These are phyloP conservation scores for Pteruthius melanotis DNA, from an alignment of 2,113 vertebrate species.

Conservation along the genomic window DNA sequence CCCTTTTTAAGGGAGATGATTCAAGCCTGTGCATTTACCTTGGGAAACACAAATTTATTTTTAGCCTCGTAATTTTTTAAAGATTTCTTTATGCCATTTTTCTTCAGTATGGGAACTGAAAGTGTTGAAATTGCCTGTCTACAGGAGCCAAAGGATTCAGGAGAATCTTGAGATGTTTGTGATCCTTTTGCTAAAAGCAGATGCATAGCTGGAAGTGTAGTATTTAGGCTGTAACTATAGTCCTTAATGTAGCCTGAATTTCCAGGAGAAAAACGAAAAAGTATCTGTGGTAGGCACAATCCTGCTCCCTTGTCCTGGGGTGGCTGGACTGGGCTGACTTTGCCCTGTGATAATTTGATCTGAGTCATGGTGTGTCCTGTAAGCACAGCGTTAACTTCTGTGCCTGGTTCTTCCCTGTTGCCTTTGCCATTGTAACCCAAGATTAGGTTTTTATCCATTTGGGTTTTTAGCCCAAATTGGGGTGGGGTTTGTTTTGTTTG, in stretches of 20 bases:
- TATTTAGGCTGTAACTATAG: not conserved
- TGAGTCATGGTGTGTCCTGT: not conserved
- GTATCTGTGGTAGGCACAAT: not conserved
- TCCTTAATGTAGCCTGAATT: not conserved
- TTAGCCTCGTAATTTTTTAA: not conserved
- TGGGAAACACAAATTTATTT: not conserved
- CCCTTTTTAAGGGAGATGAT: not conserved
- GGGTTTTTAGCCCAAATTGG: not conserved
- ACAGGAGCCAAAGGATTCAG: not conserved
- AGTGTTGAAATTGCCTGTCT: not conserved
- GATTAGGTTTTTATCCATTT: not conserved
- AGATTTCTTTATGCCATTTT: not conserved
- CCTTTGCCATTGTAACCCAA: not conserved
- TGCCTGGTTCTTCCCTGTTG: not conserved
- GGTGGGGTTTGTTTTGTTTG: not conserved
- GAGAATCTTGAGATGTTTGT: not conserved
- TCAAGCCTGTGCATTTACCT: not conserved
- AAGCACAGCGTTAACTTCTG: rapidly evolving
- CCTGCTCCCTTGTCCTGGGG: not conserved
- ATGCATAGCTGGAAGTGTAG: rapidly evolving
- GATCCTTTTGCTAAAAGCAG: not conserved
- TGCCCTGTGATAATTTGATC: not conserved
- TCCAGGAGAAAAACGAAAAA: not conserved
- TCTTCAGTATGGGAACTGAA: not conserved
- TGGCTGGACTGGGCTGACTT: not conserved